phyloP scores from a whole-genome alignment of 2,797 vertebrate genomes.

The Myripristis jacobus region DNA sequence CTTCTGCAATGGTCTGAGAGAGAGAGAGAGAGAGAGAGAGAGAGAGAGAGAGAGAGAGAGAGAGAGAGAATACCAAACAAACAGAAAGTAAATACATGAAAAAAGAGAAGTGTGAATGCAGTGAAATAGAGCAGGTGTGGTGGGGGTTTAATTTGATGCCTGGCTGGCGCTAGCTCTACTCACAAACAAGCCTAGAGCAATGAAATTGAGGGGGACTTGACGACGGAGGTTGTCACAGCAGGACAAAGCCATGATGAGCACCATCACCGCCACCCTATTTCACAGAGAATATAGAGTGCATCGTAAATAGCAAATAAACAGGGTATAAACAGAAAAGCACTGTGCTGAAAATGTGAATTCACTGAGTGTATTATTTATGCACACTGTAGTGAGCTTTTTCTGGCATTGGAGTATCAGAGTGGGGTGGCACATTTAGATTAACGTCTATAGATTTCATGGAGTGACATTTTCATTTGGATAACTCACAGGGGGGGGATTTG shows the following conservation, averaged over 20 bases:
- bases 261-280: conserved; percentile 74
- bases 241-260: conserved; percentile 79
- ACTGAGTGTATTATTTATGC: conserved; percentile 45
- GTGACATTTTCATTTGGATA: conserved; percentile 33
- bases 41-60: not conserved
- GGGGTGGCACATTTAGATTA: conserved; percentile 36
- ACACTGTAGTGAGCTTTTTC: conserved; percentile 3
- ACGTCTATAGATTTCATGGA: not conserved
- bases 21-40: conserved; percentile 18
- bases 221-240: conserved; percentile 85
- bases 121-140: conserved; percentile 59
- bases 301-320: conserved; percentile 63
- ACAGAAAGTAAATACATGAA: conserved; percentile 59
- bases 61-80: conserved; percentile 18
- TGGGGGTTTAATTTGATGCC: conserved; percentile 69
- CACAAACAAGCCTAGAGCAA: conserved; percentile 89
- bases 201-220: conserved; percentile 86
- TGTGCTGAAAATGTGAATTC: conserved; percentile 32
- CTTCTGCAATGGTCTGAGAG: conserved; percentile 83
- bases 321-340: conserved; percentile 28
- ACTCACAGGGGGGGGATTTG: not conserved
- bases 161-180: conserved; percentile 76
- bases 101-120: conserved; percentile 4
- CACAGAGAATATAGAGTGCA: conserved; percentile 55
- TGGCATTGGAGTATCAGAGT: conserved; percentile 4